Percentiles rank a stretch among this genome's conserved stretches.
phyloP scores from a whole-genome alignment of 2,113 vertebrate genomes.

The Ginglymostoma cirratum region DNA sequence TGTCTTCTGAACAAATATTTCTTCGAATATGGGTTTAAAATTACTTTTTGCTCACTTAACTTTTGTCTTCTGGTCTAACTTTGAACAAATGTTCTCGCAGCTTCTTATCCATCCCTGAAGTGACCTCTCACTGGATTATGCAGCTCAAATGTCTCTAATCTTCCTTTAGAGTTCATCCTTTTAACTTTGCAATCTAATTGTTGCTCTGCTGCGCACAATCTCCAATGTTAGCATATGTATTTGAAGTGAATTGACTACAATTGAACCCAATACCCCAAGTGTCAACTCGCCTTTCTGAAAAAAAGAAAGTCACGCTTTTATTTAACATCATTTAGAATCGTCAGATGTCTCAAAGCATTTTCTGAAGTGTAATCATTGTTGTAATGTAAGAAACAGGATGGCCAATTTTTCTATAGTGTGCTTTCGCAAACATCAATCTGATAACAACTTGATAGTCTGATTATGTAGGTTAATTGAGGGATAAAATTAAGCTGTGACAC shows the following conservation, averaged over 20 bases:
- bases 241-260: neutral
- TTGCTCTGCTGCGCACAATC: neutral
- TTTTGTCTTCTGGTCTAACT: neutral
- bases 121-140: neutral
- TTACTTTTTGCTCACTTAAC: constrained; percentile 6
- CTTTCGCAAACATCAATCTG: too few relatives aligned
- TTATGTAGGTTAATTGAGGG: too few relatives aligned
- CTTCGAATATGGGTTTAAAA: neutral
- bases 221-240: neutral
- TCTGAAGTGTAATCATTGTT: too few relatives aligned
- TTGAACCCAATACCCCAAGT: neutral
- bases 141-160: neutral
- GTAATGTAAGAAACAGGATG: too few relatives aligned
- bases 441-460: too few relatives aligned
- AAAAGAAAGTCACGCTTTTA: too few relatives aligned
- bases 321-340: too few relatives aligned
- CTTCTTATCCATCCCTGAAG: neutral
- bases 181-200: neutral
- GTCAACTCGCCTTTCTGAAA: neutral
- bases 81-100: neutral
- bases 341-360: too few relatives aligned
- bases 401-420: too few relatives aligned
- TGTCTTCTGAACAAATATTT: neutral
- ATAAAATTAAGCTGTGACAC: too few relatives aligned
- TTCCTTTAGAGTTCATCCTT: neutral